Base-by-base conservation (phyloP, 2,888 invertebrate species). In the Dryococelus australis region DNA sequence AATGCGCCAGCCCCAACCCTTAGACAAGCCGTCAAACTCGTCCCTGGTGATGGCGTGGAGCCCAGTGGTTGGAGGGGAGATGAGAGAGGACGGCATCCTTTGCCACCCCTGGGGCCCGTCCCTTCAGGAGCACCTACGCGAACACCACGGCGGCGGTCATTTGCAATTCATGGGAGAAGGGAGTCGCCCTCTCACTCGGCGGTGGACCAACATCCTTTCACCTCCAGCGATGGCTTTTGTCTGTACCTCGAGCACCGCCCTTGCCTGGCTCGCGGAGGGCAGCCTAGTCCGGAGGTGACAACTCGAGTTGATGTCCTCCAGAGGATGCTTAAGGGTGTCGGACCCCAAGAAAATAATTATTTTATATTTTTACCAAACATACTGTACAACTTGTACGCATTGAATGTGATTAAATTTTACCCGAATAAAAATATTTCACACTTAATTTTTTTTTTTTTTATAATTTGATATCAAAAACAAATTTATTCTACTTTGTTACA, bases 21-120 rank as follows among this genome's bases (percentile, higher is more conserved):
- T n/a, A 12, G 65, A 65, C 65, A n/a, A 65, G 65, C 65, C 65
- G 65, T 65, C 65, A 65, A 65, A 65, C 65, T 65, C 65, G 65
- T 65, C 65, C 24, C 24, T 8, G 65, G 65, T 8, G 24, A 65
- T n/a, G 65, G 65, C 20, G 4, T 35, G 35, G 35, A 3, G 35
- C 35, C 1, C 35, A n/a, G 20, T 1, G 65, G 65, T 24, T 24
- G 20, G 65, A 16, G n/a, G 65, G 65, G 65, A 3, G 1, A n/a
- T 24, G n/a, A n/a, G n/a, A 20, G n/a, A 65, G 65, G 65, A 65
- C 24, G 65, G 65, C 65, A n/a, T 65, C 65, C 65, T 24, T 65
- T 65, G 65, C 8, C 65, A n/a, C 65, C 65, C n/a, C 65, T 24
- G 65, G 8, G n/a, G n/a, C n/a, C 65, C 65, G 8, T n/a, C 65